phyloP scores from a whole-genome alignment of 2,888 invertebrate genomes.

The Ormyrus pomaceus region DNA sequence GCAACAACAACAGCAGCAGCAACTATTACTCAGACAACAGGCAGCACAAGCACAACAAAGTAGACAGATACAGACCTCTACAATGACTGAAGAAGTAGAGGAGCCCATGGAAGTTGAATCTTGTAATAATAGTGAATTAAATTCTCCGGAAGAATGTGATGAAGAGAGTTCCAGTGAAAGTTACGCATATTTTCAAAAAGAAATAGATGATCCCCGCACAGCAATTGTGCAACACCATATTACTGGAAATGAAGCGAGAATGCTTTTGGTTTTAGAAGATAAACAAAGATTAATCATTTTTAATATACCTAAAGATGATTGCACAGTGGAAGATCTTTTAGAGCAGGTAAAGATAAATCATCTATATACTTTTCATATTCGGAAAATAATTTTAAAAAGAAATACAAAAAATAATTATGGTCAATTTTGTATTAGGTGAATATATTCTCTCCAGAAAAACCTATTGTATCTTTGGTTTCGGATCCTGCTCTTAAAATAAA shows the following conservation, averaged over 20 bases:
- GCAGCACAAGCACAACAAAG: conserved; percentile 62
- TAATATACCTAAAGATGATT: conserved; percentile 88
- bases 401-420: too few species aligned
- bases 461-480: conserved; percentile 85
- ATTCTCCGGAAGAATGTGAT: conserved; percentile 60
- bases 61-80: conserved; percentile 64
- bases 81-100: conserved; percentile 53
- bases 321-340: conserved; percentile 88
- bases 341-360: conserved; percentile 80
- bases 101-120: conserved; percentile 58
- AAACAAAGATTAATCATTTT: conserved; percentile 90
- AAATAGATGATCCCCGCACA: conserved; percentile 68
- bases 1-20: conserved; percentile 58
- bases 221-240: conserved; percentile 72
- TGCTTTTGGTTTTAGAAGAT: conserved; percentile 86
- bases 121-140: conserved; percentile 53
- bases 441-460: conserved; percentile 83
- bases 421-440: conserved; percentile 77
- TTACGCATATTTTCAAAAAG: conserved; percentile 68
- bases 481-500: conserved; percentile 86
- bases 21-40: conserved; percentile 28
- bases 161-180: conserved; percentile 64
- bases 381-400: neutral
- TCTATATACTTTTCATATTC: neutral
- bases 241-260: conserved; percentile 81